Evolutionary conservation across 2,888 invertebrate species (phyloP), one percentile per base, ranked within the genome.

Genomic region (Drosophila imparisetae): DNA sequence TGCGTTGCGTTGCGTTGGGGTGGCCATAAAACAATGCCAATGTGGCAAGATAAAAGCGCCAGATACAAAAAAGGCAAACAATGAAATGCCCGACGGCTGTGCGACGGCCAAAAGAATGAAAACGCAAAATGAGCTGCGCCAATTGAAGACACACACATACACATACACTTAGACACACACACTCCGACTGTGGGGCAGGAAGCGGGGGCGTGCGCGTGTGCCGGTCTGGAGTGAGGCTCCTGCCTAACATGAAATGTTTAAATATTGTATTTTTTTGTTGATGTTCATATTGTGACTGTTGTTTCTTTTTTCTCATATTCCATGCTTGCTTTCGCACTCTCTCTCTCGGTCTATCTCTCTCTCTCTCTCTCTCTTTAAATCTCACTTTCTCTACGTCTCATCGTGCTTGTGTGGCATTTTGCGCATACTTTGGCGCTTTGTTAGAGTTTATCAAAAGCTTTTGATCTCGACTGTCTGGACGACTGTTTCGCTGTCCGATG

Each of bases 11-110:
- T 21, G 40, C 34, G 64, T 29, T 36, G 8, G 63, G 53, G 29
- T 55, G 71, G 59, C 66, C 77, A 76, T 84, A 85, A 87, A 87
- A 85, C 85, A 85, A 87, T 87, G 87, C 75, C 80, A 85, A 85
- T 81, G 79, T 83, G 82, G 67, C 80, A 76, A 85, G 85, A 85
- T 83, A 87, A 87, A 79, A 81, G 79, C 83, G 67, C 40, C 76
- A 66, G 80, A 83, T 81, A 86, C 81, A 86, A 85, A 80, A 80
- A 40, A 75, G 68, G 67, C 74, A 81, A 80, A 81, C 77, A 81
- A 74, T 80, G 78, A 78, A 80, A 80, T 69, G 45, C 78, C 80
- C 80, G 67, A n/a, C 52, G 80, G 80, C 80, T 66, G 57, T 70
- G 65, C 63, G 72, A 60, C 58, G 60, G 29, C 66, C 79, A 72